These are phyloP conservation scores for Murina feae DNA, from an alignment of 2,113 vertebrate genomes.

Conservation along the genomic window DNA sequence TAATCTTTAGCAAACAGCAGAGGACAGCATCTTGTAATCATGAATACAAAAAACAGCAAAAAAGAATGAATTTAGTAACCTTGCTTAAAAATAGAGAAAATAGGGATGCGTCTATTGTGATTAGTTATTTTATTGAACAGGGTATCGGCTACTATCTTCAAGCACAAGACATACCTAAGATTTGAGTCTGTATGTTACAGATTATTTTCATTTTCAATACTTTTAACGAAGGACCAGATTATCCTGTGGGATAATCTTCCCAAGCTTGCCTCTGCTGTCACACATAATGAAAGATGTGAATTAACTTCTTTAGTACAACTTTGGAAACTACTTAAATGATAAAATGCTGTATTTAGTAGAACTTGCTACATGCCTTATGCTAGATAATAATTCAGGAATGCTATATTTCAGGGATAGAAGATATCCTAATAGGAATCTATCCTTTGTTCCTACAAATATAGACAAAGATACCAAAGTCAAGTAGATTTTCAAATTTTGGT, in stretches of 20 bases:
- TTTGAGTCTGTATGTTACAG: neutral
- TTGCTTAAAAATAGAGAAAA: constrained; percentile 6
- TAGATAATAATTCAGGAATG: neutral
- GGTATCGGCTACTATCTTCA: neutral
- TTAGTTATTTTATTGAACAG: neutral
- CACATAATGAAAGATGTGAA: neutral
- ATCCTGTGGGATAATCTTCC: neutral
- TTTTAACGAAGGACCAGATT: neutral
- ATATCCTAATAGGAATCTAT: neutral
- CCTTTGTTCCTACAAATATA: neutral
- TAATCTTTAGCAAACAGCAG: constrained; percentile 61
- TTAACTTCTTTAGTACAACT: neutral
- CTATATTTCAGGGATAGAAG: neutral
- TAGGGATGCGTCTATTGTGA: neutral
- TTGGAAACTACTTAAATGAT: neutral
- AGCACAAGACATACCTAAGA: neutral
- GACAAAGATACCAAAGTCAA: neutral
- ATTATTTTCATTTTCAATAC: neutral
- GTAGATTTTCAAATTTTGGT: neutral
- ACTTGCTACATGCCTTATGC: neutral
- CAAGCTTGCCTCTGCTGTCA: neutral
- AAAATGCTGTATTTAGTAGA: neutral
- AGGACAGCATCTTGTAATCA: constrained; percentile 63
- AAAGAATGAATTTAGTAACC: neutral
- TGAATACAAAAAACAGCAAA: constrained; percentile 54